Evolutionary conservation across 2,113 vertebrate species (phyloP).

Genomic region (Tachysurus vachellii): DNA sequence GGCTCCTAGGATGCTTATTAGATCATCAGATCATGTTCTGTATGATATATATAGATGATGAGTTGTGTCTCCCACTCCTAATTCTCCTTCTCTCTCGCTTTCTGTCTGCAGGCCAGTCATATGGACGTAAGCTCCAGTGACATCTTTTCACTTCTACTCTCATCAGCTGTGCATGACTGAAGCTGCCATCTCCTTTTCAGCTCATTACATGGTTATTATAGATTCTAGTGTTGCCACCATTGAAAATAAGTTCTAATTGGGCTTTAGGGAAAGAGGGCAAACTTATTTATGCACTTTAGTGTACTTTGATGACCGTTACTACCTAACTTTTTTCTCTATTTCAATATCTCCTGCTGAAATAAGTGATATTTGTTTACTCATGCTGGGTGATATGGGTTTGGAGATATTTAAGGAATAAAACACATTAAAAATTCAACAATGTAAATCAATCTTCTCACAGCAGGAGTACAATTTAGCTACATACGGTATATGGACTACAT

Average conservation of each 20-base stretch:
- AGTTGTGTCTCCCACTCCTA: not conserved
- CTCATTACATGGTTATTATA: constrained; percentile 36
- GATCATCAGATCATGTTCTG: constrained; percentile 14
- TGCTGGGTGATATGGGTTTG: not conserved
- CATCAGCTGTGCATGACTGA: constrained; percentile 31
- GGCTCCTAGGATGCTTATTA: not conserved
- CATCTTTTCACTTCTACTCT: constrained; percentile 45
- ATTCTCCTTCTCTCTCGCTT: not conserved
- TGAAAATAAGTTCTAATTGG: constrained; percentile 26
- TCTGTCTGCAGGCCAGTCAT: constrained; percentile 8
- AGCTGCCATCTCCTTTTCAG: constrained; percentile 3
- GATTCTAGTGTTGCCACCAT: not conserved
- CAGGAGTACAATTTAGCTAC: not conserved
- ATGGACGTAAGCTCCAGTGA: constrained; percentile 33
- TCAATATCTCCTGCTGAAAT: not conserved
- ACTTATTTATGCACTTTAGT: constrained; percentile 22
- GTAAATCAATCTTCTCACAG: not conserved
- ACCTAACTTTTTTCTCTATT: not conserved
- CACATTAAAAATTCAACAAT: not conserved
- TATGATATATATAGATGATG: constrained; percentile 1
- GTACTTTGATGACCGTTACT: not conserved
- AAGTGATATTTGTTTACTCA: not conserved
- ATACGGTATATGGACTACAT: not conserved
- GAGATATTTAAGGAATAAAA: not conserved
- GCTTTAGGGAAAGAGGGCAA: not conserved